phyloP scores from a whole-genome alignment of 1,140 invertebrate species.

The Aradophagus sp. region DNA sequence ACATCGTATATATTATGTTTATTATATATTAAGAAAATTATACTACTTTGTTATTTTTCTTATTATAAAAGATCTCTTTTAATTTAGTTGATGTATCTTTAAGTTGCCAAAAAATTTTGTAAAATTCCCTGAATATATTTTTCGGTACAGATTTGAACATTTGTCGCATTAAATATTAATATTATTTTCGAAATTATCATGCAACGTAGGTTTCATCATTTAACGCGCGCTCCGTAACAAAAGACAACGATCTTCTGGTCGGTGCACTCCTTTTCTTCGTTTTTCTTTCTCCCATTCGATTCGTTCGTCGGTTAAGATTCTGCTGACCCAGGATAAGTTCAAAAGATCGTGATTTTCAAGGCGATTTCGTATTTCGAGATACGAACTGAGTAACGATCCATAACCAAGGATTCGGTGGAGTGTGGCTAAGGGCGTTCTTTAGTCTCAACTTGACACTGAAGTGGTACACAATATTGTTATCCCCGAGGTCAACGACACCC shows the following conservation, averaged over 20 bases:
- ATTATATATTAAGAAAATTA: too few relatives aligned
- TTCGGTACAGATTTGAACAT: too few relatives aligned
- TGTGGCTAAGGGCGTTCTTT: conserved; percentile 70
- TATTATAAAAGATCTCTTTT: too few relatives aligned
- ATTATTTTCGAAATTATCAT: too few relatives aligned
- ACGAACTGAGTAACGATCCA: conserved; percentile 71
- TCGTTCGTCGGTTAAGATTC: not conserved
- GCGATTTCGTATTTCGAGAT: conserved; percentile 67
- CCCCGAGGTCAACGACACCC: conserved; percentile 63
- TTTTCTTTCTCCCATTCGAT: conserved; percentile 13
- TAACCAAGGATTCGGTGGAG: conserved; percentile 68
- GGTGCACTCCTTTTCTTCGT: conserved; percentile 19
- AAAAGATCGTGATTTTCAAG: conserved; percentile 63
- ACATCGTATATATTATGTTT: too few relatives aligned
- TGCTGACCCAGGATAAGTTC: conserved; percentile 39
- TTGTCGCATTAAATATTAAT: too few relatives aligned
- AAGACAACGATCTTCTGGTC: conserved; percentile 8
- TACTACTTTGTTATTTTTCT: too few relatives aligned
- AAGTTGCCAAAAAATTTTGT: too few relatives aligned
- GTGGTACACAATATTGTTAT: conserved; percentile 67
- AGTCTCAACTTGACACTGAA: conserved; percentile 69
- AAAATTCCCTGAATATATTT: too few relatives aligned
- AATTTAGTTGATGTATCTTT: too few relatives aligned
- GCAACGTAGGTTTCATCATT: too few relatives aligned
- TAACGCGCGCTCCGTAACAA: conserved; percentile 1